Evolutionary conservation across 2,113 vertebrate genomes (phyloP).

Genomic region (Scopus umbretta): DNA sequence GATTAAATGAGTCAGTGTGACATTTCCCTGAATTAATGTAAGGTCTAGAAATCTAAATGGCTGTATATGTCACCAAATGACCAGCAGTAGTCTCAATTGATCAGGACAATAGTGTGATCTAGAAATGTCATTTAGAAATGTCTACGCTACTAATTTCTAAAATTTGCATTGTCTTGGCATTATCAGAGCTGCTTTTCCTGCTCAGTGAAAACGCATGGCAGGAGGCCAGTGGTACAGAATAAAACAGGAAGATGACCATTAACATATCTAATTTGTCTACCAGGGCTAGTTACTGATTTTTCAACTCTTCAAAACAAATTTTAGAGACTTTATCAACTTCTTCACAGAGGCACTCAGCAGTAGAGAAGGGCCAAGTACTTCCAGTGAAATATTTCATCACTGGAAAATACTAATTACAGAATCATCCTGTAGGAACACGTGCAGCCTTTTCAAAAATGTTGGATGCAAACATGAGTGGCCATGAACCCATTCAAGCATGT

Average conservation of each 20-base stretch:
- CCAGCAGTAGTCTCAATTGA: background rate
- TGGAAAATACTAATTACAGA: background rate
- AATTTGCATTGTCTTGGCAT: background rate
- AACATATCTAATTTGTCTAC: background rate
- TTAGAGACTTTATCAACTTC: background rate
- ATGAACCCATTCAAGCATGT: background rate
- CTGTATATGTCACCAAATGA: background rate
- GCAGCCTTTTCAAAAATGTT: background rate
- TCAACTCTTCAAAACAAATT: background rate
- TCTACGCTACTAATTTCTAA: background rate
- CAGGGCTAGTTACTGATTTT: background rate
- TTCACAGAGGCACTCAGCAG: background rate
- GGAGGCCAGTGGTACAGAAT: background rate
- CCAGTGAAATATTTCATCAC: background rate
- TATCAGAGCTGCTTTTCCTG: background rate
- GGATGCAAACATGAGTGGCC: background rate
- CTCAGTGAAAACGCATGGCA: background rate
- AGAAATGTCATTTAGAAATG: background rate
- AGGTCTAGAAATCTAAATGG: background rate
- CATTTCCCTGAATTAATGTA: background rate
- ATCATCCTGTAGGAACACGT: background rate
- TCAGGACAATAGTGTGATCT: background rate
- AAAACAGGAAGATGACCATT: background rate
- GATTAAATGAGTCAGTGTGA: background rate
- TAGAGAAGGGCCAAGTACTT: background rate